These are phyloP conservation scores for Hippocampus comes DNA, from an alignment of 2,113 vertebrate genomes.

Conservation along the genomic window DNA sequence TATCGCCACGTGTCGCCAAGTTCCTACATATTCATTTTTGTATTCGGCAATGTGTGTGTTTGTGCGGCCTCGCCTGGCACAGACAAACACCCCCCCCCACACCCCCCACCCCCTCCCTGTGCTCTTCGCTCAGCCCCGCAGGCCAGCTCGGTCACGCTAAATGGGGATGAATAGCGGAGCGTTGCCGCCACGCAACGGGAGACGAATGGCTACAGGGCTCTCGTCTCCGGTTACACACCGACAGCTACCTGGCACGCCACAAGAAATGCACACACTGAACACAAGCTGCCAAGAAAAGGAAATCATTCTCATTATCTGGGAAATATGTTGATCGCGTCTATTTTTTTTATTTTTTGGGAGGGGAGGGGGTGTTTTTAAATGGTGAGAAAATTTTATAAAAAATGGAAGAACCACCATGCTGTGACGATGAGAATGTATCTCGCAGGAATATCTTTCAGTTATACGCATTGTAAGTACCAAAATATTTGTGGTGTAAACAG, in stretches of 20 bases:
- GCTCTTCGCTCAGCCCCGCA: constrained; percentile 47
- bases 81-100: background rate
- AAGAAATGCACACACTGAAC: constrained; percentile 4
- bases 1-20: background rate
- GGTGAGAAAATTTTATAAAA: background rate
- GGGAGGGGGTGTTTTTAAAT: background rate
- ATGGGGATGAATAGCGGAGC: constrained; percentile 60
- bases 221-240: constrained; percentile 49
- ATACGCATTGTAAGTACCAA: no score
- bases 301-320: background rate
- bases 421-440: no score
- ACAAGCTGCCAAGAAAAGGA: background rate
- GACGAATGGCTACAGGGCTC: constrained; percentile 47
- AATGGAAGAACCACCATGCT: background rate
- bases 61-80: constrained; percentile 13
- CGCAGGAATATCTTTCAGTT: no score
- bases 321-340: background rate
- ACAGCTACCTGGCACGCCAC: constrained; percentile 28
- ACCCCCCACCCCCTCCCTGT: background rate
- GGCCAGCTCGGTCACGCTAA: constrained; percentile 59
- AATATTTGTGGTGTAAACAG: no score
- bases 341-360: background rate
- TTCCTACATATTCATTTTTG: background rate
- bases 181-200: constrained; percentile 49
- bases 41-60: background rate